Base-by-base conservation (phyloP, 2,888 invertebrate species). In the Dusona sp. region DNA sequence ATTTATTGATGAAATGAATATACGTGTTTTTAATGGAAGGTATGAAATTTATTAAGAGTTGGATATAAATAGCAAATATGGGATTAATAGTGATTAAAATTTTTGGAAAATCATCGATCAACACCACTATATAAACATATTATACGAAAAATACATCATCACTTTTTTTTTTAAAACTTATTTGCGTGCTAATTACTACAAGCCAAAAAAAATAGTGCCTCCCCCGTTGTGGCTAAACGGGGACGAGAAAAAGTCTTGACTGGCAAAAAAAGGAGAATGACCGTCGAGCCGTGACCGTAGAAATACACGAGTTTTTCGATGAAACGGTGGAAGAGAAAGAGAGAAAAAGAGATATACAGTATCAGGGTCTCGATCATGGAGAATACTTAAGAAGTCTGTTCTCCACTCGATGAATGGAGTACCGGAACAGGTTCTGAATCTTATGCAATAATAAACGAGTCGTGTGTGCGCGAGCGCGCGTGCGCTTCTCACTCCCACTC, bases 391-490 rank as follows among this genome's bases (percentile, higher is more conserved):
- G 29, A 57, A 36, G 13, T 36, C 57, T 77, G 67, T 77, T 42
- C 82, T 77, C 57, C 45, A 51, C 72, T 81, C 89, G 85, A 93
- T 92, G 92, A 93, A 92, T 93, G 92, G 91, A 83, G 87, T 78
- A 92, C 91, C 92, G 91, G 91, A 93, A 93, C 93, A 92, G 92
- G 92, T 93, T 93, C 91, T 92, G 91, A 91, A 91, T 91, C 92
- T 93, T 93, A 93, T 92, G 93, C 91, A 93, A 93, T 92, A 92
- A 92, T 92, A 92, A 92, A 93, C 91, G 83, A 83, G 80, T 73
- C 57, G 77, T 64, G 84, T 25, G 72, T 78, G 74, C 75, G 81
- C 73, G 61, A 61, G 29, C 61, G 61, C 61, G 84, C 33, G 72
- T 78, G 74, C 75, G 81, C 68, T 48, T 48, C 80, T 84, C 61